Evolutionary conservation across 2,113 vertebrate genomes (phyloP).

Genomic region (Dolichotis patagonum): DNA sequence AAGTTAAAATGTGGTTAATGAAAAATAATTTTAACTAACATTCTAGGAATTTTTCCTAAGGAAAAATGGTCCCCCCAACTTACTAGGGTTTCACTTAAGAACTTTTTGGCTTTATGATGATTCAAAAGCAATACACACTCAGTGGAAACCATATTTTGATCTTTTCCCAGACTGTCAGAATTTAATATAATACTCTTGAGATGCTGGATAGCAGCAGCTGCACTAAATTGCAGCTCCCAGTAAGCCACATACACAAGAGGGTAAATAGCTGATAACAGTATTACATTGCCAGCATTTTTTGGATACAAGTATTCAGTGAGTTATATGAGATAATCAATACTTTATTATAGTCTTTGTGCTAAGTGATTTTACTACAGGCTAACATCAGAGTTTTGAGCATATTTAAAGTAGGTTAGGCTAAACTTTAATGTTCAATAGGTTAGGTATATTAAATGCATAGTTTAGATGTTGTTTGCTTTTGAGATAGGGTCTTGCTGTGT

Average conservation of each 20-base stretch:
- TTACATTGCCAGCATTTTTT: background rate
- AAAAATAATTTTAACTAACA: slow-evolving; percentile 35
- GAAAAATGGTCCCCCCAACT: background rate
- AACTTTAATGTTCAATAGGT: background rate
- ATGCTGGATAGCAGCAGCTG: background rate
- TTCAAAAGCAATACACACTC: background rate
- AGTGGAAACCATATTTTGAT: background rate
- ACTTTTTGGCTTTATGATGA: background rate
- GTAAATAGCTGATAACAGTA: background rate
- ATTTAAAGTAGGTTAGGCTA: background rate
- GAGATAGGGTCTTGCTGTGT: background rate
- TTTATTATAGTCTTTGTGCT: background rate
- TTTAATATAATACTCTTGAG: background rate
- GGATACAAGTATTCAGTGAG: background rate
- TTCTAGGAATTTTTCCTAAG: slow-evolving; percentile 11
- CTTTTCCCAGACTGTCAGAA: background rate
- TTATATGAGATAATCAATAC: background rate
- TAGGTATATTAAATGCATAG: background rate
- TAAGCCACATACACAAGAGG: background rate
- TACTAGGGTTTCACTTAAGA: background rate
- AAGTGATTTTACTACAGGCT: background rate
- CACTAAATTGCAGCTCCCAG: background rate
- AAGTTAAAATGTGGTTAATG: no score
- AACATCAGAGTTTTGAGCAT: background rate
- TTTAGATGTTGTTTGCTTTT: background rate